Percentiles rank a stretch among this genome's conserved stretches.
These are phyloP conservation scores for Typhlichthys subterraneus DNA, from an alignment of 2,797 vertebrate genomes.

Conservation along the genomic window DNA sequence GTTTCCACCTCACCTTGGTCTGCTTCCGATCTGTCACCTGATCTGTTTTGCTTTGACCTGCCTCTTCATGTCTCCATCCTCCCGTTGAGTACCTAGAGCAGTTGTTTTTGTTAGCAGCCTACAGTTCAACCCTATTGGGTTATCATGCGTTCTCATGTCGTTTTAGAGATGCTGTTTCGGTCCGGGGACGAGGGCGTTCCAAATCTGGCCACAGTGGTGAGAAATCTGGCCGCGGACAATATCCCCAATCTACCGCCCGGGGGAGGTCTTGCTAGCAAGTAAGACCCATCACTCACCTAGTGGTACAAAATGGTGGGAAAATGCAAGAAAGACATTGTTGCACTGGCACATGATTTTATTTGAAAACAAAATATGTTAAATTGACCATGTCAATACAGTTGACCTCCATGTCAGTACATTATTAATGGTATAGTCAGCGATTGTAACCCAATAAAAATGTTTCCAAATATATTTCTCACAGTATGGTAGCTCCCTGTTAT, in stretches of 20 bases:
- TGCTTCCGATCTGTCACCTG: slow-evolving; percentile 24
- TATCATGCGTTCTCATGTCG: slow-evolving; percentile 34
- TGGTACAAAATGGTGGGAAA: background rate
- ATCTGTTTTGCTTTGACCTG: slow-evolving; percentile 3
- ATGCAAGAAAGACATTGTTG: background rate
- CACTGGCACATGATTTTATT: background rate
- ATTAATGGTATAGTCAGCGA: too few relatives aligned
- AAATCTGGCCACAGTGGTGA: slow-evolving; percentile 94
- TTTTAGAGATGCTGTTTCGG: slow-evolving; percentile 83
- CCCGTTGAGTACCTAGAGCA: background rate
- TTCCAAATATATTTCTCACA: too few relatives aligned
- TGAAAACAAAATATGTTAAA: too few relatives aligned
- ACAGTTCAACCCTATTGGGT: background rate
- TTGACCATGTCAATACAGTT: too few relatives aligned
- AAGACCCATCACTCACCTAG: slow-evolving; percentile 65
- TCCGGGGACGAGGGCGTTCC: slow-evolving; percentile 92
- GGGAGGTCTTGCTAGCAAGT: slow-evolving; percentile 98
- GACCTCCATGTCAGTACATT: too few relatives aligned
- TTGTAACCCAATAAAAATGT: too few relatives aligned
- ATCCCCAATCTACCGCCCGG: slow-evolving; percentile 96
- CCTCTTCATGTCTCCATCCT: background rate
- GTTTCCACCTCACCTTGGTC: slow-evolving; percentile 20
- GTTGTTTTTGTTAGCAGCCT: background rate
- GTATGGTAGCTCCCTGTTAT: too few relatives aligned
- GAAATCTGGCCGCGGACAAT: slow-evolving; percentile 91